phyloP scores from a whole-genome alignment of 2,797 vertebrate genomes.

The Tamandua tetradactyla region DNA sequence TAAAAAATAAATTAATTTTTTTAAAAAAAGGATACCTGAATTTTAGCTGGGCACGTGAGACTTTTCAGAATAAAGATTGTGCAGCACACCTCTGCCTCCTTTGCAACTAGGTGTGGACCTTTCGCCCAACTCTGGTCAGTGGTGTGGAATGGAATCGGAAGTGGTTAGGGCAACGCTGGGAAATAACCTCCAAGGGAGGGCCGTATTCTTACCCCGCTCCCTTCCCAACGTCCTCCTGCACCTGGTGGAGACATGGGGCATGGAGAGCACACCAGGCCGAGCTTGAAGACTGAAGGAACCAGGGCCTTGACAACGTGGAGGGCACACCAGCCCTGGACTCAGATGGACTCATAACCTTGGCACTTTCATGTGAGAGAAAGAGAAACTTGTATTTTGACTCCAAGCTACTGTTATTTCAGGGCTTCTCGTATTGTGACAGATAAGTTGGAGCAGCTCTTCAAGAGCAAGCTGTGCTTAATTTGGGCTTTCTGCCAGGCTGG shows the following conservation, averaged over 20 bases:
- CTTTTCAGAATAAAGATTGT: not conserved
- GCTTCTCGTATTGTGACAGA: not conserved
- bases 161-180: not conserved
- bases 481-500: not conserved
- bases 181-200: not conserved
- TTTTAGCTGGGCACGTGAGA: not conserved
- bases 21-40: not conserved
- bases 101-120: not conserved
- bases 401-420: not conserved
- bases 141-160: not conserved
- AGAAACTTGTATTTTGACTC: not conserved
- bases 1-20: too few species aligned
- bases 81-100: not conserved
- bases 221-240: not conserved
- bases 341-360: not conserved
- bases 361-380: not conserved
- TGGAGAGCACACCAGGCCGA: not conserved
- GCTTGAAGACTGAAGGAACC: not conserved
- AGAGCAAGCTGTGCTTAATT: not conserved
- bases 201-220: fast-evolving
- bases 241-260: not conserved
- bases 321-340: not conserved
- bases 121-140: not conserved
- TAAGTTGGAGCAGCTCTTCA: too few species aligned
- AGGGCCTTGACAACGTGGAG: not conserved